Evolutionary conservation across 2,797 vertebrate species (phyloP).

Genomic region (Cygnus olor): DNA sequence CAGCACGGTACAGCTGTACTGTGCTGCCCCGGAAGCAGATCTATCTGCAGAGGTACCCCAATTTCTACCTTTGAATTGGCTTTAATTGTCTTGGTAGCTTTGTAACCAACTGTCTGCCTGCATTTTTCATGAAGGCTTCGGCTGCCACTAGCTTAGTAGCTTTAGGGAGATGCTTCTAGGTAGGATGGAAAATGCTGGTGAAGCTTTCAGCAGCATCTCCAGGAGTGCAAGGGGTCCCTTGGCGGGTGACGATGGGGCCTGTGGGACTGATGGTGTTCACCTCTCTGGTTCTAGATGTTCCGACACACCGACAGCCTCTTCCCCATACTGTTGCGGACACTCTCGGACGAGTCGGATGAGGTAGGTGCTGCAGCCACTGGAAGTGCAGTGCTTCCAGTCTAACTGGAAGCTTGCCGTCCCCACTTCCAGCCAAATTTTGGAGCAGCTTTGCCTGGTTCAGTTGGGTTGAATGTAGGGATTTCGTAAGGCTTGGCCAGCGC

Average conservation of each 20-base stretch:
- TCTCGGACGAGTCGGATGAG: slow-evolving; percentile 97
- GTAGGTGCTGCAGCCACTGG: slow-evolving; percentile 69
- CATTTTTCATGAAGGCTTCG: background rate
- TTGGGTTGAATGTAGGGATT: background rate
- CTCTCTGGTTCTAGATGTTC: slow-evolving; percentile 88
- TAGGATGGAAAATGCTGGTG: background rate
- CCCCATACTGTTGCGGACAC: slow-evolving; percentile 92
- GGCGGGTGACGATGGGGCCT: background rate
- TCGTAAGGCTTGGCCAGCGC: background rate
- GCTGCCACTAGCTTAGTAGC: background rate
- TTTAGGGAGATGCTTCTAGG: background rate
- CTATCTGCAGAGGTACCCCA: background rate
- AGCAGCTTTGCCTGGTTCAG: too few relatives aligned
- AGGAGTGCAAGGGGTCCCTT: accelerated
- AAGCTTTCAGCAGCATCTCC: background rate
- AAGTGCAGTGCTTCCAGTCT: background rate
- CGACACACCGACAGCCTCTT: slow-evolving; percentile 96
- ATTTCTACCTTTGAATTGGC: background rate
- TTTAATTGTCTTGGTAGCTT: background rate
- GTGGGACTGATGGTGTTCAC: background rate
- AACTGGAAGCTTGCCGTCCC: background rate
- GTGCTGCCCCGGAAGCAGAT: background rate
- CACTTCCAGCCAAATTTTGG: background rate
- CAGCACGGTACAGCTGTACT: background rate
- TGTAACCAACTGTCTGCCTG: background rate